Evolutionary conservation across 2,113 vertebrate genomes (phyloP).

Genomic region (Barnardius zonarius): DNA sequence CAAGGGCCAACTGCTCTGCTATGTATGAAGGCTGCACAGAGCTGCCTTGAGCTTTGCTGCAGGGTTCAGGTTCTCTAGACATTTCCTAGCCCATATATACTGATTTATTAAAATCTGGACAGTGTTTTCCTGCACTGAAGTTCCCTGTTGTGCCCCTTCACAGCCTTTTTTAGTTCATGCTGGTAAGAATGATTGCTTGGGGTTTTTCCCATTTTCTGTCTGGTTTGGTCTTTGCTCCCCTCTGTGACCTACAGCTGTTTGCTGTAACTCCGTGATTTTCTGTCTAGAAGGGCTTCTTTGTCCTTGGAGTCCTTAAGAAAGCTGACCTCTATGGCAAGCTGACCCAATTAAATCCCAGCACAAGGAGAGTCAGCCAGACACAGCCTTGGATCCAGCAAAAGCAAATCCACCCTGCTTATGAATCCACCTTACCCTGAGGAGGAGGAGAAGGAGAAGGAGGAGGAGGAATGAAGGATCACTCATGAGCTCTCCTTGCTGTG

Average conservation of each 20-base stretch:
- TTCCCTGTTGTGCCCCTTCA: not conserved
- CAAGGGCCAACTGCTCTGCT: rapidly evolving
- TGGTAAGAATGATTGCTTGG: not conserved
- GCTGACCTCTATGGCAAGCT: not conserved
- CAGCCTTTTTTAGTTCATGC: not conserved
- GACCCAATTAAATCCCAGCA: not conserved
- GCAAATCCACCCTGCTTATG: not conserved
- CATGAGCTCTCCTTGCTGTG: not conserved
- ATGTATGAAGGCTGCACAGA: not conserved
- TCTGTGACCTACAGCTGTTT: not conserved
- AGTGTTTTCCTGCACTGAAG: not conserved
- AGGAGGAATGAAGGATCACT: not conserved
- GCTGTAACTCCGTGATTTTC: not conserved
- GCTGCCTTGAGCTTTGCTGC: not conserved
- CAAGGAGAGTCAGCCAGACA: not conserved
- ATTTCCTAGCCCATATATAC: not conserved
- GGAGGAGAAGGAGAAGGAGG: not conserved
- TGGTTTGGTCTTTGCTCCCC: not conserved
- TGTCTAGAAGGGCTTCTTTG: not conserved
- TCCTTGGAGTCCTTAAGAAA: not conserved
- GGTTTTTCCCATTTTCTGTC: not conserved
- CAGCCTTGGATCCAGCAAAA: not conserved
- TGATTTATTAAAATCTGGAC: not conserved
- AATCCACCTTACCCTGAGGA: not conserved
- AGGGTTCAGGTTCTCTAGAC: not conserved